A percentile compares a stretch with the other conserved stretches of the same genome.
These are phyloP conservation scores for Sebastes vulpes DNA, from an alignment of 2,797 vertebrate species.

Conservation along the genomic window DNA sequence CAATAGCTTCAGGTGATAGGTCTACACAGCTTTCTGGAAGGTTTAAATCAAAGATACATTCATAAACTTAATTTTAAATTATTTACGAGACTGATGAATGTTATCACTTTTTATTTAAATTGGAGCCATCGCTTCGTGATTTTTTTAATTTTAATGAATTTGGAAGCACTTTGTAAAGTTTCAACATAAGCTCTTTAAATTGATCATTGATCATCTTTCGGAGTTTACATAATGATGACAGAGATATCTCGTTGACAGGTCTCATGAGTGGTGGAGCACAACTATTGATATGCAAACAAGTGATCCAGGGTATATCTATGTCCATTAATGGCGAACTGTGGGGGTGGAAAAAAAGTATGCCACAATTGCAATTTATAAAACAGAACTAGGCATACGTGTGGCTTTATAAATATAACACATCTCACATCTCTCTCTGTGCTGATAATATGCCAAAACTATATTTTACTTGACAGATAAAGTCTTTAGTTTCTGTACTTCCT, in stretches of 20 bases:
- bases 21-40: background rate
- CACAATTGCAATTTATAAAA: background rate
- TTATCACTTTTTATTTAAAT: background rate
- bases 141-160: background rate
- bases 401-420: background rate
- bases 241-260: background rate
- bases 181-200: background rate
- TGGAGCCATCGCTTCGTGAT: background rate
- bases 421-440: background rate
- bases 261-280: background rate
- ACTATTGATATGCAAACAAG: background rate
- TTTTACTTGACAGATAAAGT: background rate
- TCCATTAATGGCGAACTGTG: background rate
- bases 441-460: background rate
- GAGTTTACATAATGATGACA: background rate
- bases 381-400: background rate
- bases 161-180: background rate
- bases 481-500: background rate
- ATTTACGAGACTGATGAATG: background rate
- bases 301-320: background rate
- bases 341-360: background rate
- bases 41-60: background rate
- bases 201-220: background rate
- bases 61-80: background rate
- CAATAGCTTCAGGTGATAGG: background rate